phyloP scores from a whole-genome alignment of 2,797 vertebrate genomes.

The Poecilia picta region DNA sequence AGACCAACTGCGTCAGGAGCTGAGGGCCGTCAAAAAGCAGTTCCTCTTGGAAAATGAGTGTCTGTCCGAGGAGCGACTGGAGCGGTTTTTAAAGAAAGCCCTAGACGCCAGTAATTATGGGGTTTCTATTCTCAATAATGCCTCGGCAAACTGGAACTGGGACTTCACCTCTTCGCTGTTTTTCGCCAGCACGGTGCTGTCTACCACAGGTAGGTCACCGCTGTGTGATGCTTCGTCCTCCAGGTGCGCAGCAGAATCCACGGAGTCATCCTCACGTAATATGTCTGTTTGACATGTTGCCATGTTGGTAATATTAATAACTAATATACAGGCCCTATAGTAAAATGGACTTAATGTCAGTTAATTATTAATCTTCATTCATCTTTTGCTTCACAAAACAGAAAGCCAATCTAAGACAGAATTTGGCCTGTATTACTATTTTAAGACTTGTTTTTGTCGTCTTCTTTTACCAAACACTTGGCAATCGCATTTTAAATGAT shows the following conservation, averaged over 20 bases:
- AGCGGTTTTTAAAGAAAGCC: conserved; percentile 88
- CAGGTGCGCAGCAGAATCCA: conserved; percentile 11
- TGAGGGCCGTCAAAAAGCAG: conserved; percentile 86
- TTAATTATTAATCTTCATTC: background rate
- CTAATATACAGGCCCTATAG: background rate
- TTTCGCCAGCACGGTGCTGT: conserved; percentile 95
- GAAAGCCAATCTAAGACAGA: background rate
- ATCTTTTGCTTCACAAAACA: background rate
- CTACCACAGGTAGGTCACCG: conserved; percentile 89
- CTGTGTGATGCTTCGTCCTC: conserved; percentile 23
- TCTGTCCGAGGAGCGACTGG: conserved; percentile 88
- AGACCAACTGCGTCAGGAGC: conserved; percentile 90
- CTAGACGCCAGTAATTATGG: conserved; percentile 95
- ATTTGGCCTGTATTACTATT: background rate
- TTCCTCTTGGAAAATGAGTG: conserved; percentile 91
- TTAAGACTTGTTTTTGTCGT: background rate
- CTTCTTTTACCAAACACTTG: background rate
- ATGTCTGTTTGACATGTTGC: background rate
- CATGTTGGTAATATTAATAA: background rate
- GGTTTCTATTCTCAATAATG: conserved; percentile 94
- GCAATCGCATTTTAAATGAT: background rate
- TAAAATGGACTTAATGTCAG: background rate
- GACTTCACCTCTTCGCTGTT: conserved; percentile 97
- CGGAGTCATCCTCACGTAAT: background rate
- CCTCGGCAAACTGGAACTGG: conserved; percentile 95